Evolutionary conservation across 2,888 invertebrate species (phyloP).

Genomic region (Leucophora obtusa): DNA sequence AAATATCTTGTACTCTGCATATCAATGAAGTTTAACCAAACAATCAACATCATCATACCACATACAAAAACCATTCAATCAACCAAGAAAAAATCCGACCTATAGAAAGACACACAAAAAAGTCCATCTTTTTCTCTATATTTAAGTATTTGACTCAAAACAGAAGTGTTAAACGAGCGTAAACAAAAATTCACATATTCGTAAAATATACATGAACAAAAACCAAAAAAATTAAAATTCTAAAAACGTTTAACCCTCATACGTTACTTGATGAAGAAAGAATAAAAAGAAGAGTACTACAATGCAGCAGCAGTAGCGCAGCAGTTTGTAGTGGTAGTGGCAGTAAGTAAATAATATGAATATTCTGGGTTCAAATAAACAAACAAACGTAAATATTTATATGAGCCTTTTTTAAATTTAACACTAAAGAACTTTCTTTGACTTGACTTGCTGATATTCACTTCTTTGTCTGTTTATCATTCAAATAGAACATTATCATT

Average conservation of each 20-base stretch:
- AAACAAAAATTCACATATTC: conserved; percentile 30
- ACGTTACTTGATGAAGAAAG: conserved; percentile 21
- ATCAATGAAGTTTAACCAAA: conserved; percentile 57
- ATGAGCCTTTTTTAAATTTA: neutral
- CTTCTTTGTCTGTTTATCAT: neutral
- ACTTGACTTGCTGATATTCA: neutral
- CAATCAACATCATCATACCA: conserved; percentile 42
- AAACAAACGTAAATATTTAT: neutral
- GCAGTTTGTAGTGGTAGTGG: neutral
- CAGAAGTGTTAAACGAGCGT: conserved; percentile 63
- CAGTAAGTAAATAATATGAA: neutral
- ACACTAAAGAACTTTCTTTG: neutral
- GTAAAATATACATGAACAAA: conserved; percentile 30
- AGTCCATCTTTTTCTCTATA: neutral
- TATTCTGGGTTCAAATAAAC: neutral
- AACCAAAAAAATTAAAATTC: conserved; percentile 48
- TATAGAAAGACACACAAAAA: neutral
- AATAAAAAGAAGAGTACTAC: neutral
- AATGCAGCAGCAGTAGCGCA: neutral
- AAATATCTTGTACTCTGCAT: conserved; percentile 49
- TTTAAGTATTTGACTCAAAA: conserved; percentile 23
- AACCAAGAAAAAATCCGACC: conserved; percentile 17
- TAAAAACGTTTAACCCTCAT: conserved; percentile 53
- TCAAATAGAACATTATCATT: conserved; percentile 32
- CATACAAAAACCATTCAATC: conserved; percentile 58